A percentile compares a stretch with the other conserved stretches of the same genome.
phyloP scores from a whole-genome alignment of 2,888 invertebrate species.

The Lymantria monacha region DNA sequence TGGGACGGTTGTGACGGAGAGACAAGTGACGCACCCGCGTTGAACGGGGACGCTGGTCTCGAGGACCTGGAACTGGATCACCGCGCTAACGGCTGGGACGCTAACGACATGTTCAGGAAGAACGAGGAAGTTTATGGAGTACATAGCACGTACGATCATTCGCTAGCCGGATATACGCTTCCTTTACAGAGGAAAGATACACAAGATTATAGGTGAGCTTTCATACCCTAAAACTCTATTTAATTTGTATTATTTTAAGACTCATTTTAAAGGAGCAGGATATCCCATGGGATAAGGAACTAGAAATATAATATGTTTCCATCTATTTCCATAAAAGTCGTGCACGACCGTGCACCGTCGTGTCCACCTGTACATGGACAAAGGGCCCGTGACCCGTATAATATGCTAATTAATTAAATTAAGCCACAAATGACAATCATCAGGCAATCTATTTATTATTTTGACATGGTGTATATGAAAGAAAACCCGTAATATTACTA shows the following conservation, averaged over 20 bases:
- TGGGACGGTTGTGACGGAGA: conserved; percentile 88
- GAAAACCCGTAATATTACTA: too few relatives aligned
- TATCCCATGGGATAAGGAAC: too few relatives aligned
- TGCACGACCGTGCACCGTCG: too few relatives aligned
- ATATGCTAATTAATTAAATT: too few relatives aligned
- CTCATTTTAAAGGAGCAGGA: too few relatives aligned
- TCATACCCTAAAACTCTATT: background rate
- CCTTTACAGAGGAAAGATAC: conserved; percentile 92
- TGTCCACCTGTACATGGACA: too few relatives aligned
- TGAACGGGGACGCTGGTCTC: conserved; percentile 83
- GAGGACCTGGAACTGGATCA: conserved; percentile 88
- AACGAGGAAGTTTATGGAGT: conserved; percentile 96
- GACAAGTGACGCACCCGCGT: conserved; percentile 68
- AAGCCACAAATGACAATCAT: too few relatives aligned
- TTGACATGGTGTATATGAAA: too few relatives aligned
- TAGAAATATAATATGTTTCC: too few relatives aligned
- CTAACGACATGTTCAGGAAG: conserved; percentile 97
- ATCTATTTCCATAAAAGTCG: too few relatives aligned
- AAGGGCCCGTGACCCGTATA: too few relatives aligned
- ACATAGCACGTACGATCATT: conserved; percentile 95
- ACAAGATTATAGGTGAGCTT: conserved; percentile 87
- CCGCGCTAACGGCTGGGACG: conserved; percentile 97
- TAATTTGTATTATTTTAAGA: background rate
- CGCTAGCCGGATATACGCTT: conserved; percentile 95
- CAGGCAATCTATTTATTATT: too few relatives aligned